Evolutionary conservation across 2,797 vertebrate genomes (phyloP).

Genomic region (Acanthurus tractus): DNA sequence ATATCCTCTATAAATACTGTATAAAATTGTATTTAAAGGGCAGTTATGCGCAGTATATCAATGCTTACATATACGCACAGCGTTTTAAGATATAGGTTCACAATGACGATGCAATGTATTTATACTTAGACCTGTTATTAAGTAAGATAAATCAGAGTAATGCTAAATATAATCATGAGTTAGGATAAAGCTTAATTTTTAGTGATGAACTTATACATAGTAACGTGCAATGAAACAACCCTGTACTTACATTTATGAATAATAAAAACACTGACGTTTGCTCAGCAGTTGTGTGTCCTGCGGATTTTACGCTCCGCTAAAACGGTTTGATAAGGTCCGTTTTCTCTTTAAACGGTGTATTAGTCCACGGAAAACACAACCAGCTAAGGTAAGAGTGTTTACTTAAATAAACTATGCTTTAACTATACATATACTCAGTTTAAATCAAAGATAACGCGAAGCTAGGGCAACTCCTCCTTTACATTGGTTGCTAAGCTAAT

Average conservation of each 20-base stretch:
- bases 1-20: no score
- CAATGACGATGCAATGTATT: no score
- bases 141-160: no score
- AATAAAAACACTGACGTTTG: background rate
- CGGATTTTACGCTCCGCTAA: conserved; percentile 7
- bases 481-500: background rate
- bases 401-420: background rate
- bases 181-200: no score
- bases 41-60: no score
- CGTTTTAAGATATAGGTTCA: no score
- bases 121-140: no score
- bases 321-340: background rate
- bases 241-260: conserved; percentile 57
- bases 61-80: no score
- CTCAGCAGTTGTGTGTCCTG: conserved; percentile 1
- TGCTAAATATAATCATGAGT: no score
- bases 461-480: background rate
- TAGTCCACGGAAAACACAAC: background rate
- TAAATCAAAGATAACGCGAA: background rate
- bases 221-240: background rate
- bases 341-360: background rate
- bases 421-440: background rate
- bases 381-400: background rate
- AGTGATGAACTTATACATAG: no score
- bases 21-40: no score